Evolutionary conservation across 2,113 vertebrate genomes (phyloP), one percentile per base, ranked within the genome.

Genomic region (Myotis lucifugus): DNA sequence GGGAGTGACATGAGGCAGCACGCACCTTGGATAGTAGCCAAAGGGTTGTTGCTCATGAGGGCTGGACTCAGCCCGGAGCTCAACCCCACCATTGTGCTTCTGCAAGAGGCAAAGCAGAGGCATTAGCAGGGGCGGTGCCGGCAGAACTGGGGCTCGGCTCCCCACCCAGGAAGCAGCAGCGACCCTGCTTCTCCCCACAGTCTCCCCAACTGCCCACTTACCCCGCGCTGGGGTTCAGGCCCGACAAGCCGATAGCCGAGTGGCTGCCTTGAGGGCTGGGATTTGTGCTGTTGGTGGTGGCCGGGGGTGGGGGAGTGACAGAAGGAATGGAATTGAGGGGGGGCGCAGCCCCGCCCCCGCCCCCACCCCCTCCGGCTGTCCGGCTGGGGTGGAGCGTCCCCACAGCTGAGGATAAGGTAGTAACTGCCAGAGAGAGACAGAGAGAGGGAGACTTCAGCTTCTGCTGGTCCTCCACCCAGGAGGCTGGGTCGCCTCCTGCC

Each of bases 11-110:
- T 76, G 93, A 94, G 73, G 95, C 93, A 70, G 94, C 98, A 99
- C 99, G 99, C 98, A 99, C 99, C 99, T 99, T 99, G 99, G 97
- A 99, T 99, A 94, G 99, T 99, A 97, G 99, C 99, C 98, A 99
- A 98, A 97, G 99, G 99, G 99, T 99, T 99, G 98, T 98, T 99
- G 98, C 98, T 98, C 98, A 99, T 99, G 96, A 99, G 99, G 96
- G 99, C 99, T 97, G 99, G 98, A 98, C 98, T 99, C 98, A 99
- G 99, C 98, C 99, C 99, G 96, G 99, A 99, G 98, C 99, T 99
- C 98, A 99, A 98, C 98, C 99, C 99, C 98, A 99, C 99, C 99
- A 99, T 98, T 98, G 99, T 99, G 98, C 99, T 99, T 99, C 99
- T 99, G 99, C 97, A 99, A 98, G 98, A 97, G 96, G 97, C 97